Evolutionary conservation across 1,140 invertebrate species (phyloP), one percentile per base, ranked within the genome.

Genomic region (Bombus pyrosoma): DNA sequence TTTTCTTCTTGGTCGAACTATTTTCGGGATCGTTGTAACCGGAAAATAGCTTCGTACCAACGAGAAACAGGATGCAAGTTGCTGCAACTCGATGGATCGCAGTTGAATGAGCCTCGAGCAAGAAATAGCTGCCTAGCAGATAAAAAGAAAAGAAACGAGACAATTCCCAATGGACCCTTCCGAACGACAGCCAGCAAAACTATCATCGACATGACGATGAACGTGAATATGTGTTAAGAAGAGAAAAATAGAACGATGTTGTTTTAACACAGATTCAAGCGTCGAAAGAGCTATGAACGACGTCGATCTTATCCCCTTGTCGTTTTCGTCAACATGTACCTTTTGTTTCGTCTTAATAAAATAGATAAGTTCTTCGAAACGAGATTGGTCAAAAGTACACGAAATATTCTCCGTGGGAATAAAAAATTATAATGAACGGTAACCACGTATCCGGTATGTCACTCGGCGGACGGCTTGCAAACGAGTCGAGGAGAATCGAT

Each of bases 401-500:
- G 34, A 68, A 41, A 39, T 39, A 73, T 85, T 74, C 47, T 34
- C 32, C 9, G 8, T 6, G 43, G 9, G 69, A 41, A 81, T 57
- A 66, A 53, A 62, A 68, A 75, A 75, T 74, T 53, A 80, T 88
- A 83, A 89, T 78, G 69, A 71, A 74, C 79, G 34, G 79, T 53
- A 80, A 39, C 37, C 78, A 34, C 69, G 84, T 88, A 88, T 78
- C 75, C 88, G 80, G 87, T 83, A 34, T 89, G 87, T 88, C 88
- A 89, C 76, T 86, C 74, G 79, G 39, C 59, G 84, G 77, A 76
- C 84, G 85, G 85, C 76, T 89, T 81, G 87, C 81, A 92, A 92
- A 92, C 91, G 89, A 92, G 91, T 92, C 91, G 90, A 74, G 83
- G 79, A 89, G 83, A 92, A 92, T 91, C 87, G 89, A 92, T 92